phyloP scores from a whole-genome alignment of 2,113 vertebrate genomes.

The Lasiurus cinereus region DNA sequence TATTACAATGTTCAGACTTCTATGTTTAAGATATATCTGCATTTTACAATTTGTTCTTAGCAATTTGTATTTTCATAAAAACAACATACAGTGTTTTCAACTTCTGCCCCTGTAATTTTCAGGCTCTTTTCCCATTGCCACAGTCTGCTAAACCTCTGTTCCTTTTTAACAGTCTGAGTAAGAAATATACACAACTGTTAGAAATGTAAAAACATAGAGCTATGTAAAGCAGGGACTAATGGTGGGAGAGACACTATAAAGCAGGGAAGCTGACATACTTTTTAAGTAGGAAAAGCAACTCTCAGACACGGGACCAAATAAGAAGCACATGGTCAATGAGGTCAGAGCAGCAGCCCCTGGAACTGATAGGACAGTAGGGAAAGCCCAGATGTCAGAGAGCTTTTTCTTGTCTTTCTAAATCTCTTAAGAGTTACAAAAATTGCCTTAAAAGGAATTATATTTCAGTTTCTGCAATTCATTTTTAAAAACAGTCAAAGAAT shows the following conservation, averaged over 20 bases:
- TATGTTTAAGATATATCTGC: slow-evolving; percentile 68
- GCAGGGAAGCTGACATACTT: neutral
- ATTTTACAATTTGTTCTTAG: slow-evolving; percentile 77
- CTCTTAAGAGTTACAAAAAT: slow-evolving; percentile 63
- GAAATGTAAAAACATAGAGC: slow-evolving; percentile 34
- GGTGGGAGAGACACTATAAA: neutral
- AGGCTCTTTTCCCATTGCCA: slow-evolving; percentile 67
- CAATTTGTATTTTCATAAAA: slow-evolving; percentile 80
- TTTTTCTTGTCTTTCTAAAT: slow-evolving; percentile 45
- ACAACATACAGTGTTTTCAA: slow-evolving; percentile 75
- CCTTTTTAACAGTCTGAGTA: slow-evolving; percentile 57
- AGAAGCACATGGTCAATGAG: neutral
- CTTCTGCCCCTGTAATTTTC: slow-evolving; percentile 71
- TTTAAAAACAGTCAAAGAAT: slow-evolving; percentile 76
- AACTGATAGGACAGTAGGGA: neutral
- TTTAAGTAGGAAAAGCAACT: neutral
- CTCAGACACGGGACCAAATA: neutral
- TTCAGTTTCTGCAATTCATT: slow-evolving; percentile 74
- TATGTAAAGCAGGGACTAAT: neutral
- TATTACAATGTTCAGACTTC: slow-evolving; percentile 73
- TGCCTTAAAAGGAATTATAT: slow-evolving; percentile 82
- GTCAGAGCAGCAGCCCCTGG: neutral
- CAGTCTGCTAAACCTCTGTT: slow-evolving; percentile 64
- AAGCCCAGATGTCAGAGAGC: neutral
- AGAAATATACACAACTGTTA: slow-evolving; percentile 46